Percentiles rank a stretch among this genome's conserved stretches.
These are phyloP conservation scores for Agrilus cyanescens DNA, from an alignment of 2,888 invertebrate genomes.

Conservation along the genomic window DNA sequence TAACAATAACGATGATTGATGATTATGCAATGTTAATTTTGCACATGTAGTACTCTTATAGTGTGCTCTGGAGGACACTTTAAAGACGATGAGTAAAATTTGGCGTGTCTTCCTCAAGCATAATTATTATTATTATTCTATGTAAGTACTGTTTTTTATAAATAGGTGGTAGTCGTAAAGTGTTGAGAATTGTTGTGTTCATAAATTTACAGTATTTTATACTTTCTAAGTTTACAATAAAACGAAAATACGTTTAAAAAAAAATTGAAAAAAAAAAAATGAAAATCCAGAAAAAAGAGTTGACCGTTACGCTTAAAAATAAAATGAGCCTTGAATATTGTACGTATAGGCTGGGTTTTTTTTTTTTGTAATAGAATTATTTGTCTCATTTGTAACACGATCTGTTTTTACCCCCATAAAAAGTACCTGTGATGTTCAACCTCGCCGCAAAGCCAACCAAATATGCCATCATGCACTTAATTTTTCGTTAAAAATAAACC, in stretches of 20 bases:
- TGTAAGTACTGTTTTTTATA: too few species aligned
- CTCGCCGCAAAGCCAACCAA: too few species aligned
- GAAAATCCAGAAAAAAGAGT: constrained; percentile 16
- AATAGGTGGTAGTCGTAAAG: constrained; percentile 24
- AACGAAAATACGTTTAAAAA: constrained; percentile 24
- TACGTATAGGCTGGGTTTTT: too few species aligned
- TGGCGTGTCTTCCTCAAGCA: not conserved
- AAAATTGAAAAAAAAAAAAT: constrained; percentile 22
- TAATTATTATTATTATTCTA: not conserved
- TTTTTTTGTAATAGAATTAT: constrained; percentile 2
- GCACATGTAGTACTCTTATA: too few species aligned
- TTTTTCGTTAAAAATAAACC: too few species aligned
- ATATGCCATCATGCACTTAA: constrained; percentile 3
- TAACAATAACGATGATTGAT: too few species aligned
- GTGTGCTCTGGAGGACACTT: too few species aligned
- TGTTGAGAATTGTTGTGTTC: constrained; percentile 39
- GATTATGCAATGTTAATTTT: too few species aligned
- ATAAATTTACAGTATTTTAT: constrained; percentile 39
- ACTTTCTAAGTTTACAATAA: constrained; percentile 32
- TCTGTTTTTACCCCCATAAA: constrained; percentile 4
- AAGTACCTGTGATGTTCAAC: too few species aligned
- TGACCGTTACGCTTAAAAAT: not conserved
- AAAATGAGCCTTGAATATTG: constrained; percentile 14
- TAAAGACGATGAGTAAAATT: too few species aligned
- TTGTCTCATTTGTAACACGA: constrained; percentile 4